phyloP scores from a whole-genome alignment of 2,888 invertebrate genomes.

The Drosophila meridionalis region DNA sequence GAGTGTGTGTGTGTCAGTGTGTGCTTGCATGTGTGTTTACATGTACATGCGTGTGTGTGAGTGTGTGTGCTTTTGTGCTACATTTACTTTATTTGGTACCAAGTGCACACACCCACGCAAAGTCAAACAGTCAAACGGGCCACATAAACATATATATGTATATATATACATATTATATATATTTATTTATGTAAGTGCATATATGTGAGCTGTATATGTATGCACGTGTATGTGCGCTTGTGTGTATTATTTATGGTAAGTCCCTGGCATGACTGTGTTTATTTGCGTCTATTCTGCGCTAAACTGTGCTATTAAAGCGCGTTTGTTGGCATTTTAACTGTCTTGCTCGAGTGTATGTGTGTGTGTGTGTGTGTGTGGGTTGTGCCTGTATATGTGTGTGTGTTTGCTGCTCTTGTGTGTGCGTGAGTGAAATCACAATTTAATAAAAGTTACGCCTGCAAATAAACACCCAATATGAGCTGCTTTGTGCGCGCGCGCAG shows the following conservation, averaged over 20 bases:
- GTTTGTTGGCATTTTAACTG: slow-evolving; percentile 78
- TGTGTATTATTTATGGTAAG: slow-evolving; percentile 60
- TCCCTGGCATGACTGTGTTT: slow-evolving; percentile 73
- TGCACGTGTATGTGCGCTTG: slow-evolving; percentile 14
- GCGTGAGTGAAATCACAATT: slow-evolving; percentile 76
- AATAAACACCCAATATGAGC: slow-evolving; percentile 65
- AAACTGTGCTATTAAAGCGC: slow-evolving; percentile 79
- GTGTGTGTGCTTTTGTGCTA: slow-evolving; percentile 58
- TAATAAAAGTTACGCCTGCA: slow-evolving; percentile 79
- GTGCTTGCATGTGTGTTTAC: slow-evolving; percentile 14
- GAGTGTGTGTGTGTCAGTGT: slow-evolving; percentile 27
- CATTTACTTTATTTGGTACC: slow-evolving; percentile 74
- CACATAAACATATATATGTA: slow-evolving; percentile 5
- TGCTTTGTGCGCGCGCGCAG: slow-evolving; percentile 42
- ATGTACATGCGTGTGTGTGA: slow-evolving; percentile 13
- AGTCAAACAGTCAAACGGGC: slow-evolving; percentile 58
- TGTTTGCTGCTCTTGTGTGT: slow-evolving; percentile 20
- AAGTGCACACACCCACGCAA: slow-evolving; percentile 65
- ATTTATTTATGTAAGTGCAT: slow-evolving; percentile 31
- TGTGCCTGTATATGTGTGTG: slow-evolving; percentile 10
- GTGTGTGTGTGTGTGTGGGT: background rate
- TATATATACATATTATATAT: slow-evolving; percentile 19
- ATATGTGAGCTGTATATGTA: slow-evolving; percentile 1
- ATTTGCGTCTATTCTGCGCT: slow-evolving; percentile 80
- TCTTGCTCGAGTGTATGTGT: slow-evolving; percentile 36